Percentiles rank a stretch among this genome's conserved stretches.
Conservation (phyloP, 2,888 invertebrate genomes). For the Yponomeuta cagnagella region DNA sequence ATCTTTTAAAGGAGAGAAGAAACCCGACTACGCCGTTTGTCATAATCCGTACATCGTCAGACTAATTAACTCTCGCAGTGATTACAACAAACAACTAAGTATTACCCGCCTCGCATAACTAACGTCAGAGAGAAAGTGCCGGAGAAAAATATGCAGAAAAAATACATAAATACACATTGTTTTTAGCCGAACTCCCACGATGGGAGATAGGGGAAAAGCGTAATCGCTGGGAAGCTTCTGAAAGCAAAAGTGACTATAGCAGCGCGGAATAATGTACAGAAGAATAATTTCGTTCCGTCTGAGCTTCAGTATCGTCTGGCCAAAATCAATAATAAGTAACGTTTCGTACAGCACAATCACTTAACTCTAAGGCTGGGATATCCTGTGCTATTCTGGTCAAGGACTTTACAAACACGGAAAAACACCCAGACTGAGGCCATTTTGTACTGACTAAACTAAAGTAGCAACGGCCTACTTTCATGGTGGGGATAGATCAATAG, state of each 20-base stretch:
- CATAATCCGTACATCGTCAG: conserved; percentile 1
- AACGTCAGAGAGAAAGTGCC: conserved; percentile 61
- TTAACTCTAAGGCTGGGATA: no score
- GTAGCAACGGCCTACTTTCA: no score
- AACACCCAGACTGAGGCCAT: no score
- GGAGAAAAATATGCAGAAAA: conserved; percentile 34
- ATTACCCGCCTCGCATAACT: conserved; percentile 30
- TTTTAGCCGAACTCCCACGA: conserved; percentile 57
- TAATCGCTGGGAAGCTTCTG: conserved; percentile 64
- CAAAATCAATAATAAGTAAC: no score
- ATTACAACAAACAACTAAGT: conserved; percentile 38
- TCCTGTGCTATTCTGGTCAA: no score
- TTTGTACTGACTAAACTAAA: no score
- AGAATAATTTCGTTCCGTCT: no score
- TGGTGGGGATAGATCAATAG: no score
- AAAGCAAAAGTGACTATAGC: conserved; percentile 54
- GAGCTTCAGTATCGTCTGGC: no score
- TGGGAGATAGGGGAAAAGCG: conserved; percentile 67
- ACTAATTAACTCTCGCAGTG: conserved; percentile 26
- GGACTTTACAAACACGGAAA: no score
- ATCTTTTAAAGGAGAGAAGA: neutral
- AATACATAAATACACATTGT: conserved; percentile 62
- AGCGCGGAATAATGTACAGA: no score
- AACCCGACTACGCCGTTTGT: neutral
- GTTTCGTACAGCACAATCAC: no score